Evolutionary conservation across 2,888 invertebrate genomes (phyloP).

Genomic region (Harmothoe impar): DNA sequence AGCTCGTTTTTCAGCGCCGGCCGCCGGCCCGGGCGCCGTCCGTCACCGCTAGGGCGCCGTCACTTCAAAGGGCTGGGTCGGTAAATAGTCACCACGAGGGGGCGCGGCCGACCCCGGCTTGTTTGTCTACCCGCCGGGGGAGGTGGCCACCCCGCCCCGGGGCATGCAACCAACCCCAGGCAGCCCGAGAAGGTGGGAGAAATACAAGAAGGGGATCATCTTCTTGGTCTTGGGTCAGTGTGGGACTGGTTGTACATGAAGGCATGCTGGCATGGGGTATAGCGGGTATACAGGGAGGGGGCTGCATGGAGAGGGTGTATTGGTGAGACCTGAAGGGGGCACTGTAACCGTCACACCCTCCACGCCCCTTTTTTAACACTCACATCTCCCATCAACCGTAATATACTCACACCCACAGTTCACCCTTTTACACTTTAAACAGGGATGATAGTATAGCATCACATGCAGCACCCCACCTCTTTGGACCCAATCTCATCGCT

Average conservation of each 20-base stretch:
- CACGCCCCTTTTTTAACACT: neutral
- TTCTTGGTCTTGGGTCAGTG: neutral
- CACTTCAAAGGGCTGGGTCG: slow-evolving; percentile 41
- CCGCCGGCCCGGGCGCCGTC: neutral
- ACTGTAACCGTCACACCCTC: neutral
- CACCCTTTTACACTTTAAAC: neutral
- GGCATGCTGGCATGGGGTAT: neutral
- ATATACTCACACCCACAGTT: neutral
- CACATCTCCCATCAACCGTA: neutral
- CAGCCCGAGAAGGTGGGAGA: neutral
- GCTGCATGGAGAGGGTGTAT: too few species aligned
- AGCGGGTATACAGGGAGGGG: too few species aligned
- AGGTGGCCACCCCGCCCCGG: neutral
- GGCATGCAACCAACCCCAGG: neutral
- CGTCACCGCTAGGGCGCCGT: slow-evolving; percentile 33
- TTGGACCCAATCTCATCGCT: slow-evolving; percentile 27
- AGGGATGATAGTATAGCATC: neutral
- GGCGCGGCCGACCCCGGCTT: neutral
- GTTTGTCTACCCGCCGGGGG: neutral
- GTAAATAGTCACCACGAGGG: slow-evolving; percentile 4
- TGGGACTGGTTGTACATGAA: neutral
- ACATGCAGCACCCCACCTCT: neutral
- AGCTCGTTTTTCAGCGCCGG: slow-evolving; percentile 8
- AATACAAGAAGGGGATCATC: neutral
- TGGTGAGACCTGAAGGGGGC: neutral